Evolutionary conservation across 2,797 vertebrate genomes (phyloP).

Genomic region (Antennarius maculatus): DNA sequence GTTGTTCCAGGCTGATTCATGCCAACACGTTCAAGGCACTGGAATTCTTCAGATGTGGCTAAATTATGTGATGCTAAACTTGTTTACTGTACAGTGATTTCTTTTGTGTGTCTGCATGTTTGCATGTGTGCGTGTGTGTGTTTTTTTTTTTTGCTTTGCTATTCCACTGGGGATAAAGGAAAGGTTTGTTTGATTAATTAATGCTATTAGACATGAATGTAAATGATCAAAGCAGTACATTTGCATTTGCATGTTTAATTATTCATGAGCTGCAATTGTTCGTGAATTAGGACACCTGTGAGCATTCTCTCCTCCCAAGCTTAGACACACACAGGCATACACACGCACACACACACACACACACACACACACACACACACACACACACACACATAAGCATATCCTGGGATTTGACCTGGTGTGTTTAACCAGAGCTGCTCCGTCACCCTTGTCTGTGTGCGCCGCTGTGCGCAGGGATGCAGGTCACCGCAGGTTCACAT

Average conservation of each 20-base stretch:
- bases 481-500: conserved; percentile 74
- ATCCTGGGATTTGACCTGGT: conserved; percentile 64
- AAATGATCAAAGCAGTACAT: conserved; percentile 79
- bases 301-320: conserved; percentile 53
- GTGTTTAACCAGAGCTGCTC: conserved; percentile 66
- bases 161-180: conserved; percentile 72
- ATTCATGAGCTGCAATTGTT: conserved; percentile 76
- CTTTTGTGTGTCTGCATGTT: conserved; percentile 21
- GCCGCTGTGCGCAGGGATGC: conserved; percentile 54
- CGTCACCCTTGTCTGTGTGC: conserved; percentile 54
- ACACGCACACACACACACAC: conserved; percentile 10
- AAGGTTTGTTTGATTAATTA: conserved; percentile 84
- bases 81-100: conserved; percentile 45
- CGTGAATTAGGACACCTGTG: conserved; percentile 79
- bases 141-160: conserved; percentile 32
- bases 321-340: conserved; percentile 45
- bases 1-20: conserved; percentile 34
- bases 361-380: no score
- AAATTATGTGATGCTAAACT: conserved; percentile 60
- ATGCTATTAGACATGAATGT: conserved; percentile 79
- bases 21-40: conserved; percentile 25
- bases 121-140: conserved; percentile 30
- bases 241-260: conserved; percentile 77
- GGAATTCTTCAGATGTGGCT: conserved; percentile 56
- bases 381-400: conserved; percentile 24